Evolutionary conservation across 2,797 vertebrate species (phyloP).

Genomic region (Nothura maculosa): DNA sequence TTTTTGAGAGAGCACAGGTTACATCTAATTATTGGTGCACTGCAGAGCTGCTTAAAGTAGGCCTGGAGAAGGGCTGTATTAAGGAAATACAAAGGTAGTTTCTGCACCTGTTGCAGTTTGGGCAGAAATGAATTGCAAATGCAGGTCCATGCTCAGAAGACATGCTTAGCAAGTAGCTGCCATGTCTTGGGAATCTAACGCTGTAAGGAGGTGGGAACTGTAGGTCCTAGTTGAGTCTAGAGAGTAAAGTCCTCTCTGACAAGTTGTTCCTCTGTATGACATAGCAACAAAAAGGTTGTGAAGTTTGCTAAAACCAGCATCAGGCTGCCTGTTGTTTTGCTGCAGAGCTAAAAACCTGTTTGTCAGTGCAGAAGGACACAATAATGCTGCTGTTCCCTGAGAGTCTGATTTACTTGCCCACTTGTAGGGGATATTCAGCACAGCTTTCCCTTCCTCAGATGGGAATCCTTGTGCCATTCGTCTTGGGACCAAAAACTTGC

Average conservation of each 20-base stretch:
- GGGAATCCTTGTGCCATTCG: not conserved
- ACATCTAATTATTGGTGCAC: not conserved
- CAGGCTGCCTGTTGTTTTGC: conserved; percentile 7
- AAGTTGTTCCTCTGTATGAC: not conserved
- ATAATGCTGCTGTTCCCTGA: not conserved
- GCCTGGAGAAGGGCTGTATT: not conserved
- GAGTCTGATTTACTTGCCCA: not conserved
- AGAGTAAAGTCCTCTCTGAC: not conserved
- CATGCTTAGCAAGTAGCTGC: not conserved
- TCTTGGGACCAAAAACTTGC: not conserved
- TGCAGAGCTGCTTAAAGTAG: not conserved
- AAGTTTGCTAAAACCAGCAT: conserved; percentile 17
- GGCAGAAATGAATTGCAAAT: not conserved
- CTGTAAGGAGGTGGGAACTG: not conserved
- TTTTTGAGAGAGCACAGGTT: not conserved
- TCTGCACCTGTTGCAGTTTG: not conserved
- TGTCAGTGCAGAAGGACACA: not conserved
- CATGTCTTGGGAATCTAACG: not conserved
- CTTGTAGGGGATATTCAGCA: not conserved
- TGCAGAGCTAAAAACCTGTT: not conserved
- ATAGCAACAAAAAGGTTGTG: not conserved
- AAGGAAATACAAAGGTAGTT: not conserved
- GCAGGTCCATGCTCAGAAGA: not conserved
- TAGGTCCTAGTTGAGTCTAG: not conserved
- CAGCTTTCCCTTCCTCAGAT: not conserved